Conservation (phyloP, 2,113 vertebrate species). For the Tringa solitaria region DNA sequence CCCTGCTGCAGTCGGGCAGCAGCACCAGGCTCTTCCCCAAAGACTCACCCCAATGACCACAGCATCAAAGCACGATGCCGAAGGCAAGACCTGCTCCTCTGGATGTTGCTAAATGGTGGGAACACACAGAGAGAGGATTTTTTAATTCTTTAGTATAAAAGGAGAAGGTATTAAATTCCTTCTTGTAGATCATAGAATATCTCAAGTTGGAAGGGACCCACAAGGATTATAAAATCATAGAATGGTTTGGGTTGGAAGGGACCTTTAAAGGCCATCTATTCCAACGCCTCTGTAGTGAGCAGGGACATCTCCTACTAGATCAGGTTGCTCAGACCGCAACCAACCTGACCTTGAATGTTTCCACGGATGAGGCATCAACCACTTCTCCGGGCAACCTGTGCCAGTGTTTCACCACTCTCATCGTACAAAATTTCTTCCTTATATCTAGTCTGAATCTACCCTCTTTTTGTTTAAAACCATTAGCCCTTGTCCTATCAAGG, state of each 20-base stretch:
- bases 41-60: not conserved
- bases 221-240: not conserved
- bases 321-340: rapidly evolving
- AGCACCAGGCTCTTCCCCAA: not conserved
- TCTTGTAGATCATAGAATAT: not conserved
- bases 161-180: not conserved
- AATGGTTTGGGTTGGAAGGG: not conserved
- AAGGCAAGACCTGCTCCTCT: not conserved
- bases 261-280: not conserved
- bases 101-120: not conserved
- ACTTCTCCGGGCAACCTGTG: not conserved
- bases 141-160: not conserved
- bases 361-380: not conserved
- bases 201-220: not conserved
- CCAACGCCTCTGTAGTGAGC: not conserved
- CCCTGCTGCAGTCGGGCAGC: rapidly evolving
- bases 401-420: rapidly evolving
- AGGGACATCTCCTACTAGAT: rapidly evolving
- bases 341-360: rapidly evolving
- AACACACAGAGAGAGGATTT: not conserved
- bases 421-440: rapidly evolving
- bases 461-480: not conserved
- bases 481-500: not conserved
- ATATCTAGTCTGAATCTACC: not conserved
- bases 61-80: rapidly evolving